A percentile compares a stretch with the other conserved stretches of the same genome.
Evolutionary conservation across 2,113 vertebrate species (phyloP).

Genomic region (Cnemophilus loriae): DNA sequence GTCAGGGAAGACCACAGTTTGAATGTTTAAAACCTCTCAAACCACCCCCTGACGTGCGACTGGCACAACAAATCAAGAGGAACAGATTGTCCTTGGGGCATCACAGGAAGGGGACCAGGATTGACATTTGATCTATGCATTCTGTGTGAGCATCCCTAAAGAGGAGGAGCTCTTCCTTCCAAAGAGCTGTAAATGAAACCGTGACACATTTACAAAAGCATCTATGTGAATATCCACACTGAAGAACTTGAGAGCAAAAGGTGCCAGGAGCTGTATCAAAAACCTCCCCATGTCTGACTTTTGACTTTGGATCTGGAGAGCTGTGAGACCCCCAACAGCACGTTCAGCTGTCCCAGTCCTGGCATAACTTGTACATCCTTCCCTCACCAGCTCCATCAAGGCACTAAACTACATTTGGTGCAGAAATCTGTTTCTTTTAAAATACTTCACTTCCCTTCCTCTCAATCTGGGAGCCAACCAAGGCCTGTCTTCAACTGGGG

Average conservation of each 20-base stretch:
- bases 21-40: not conserved
- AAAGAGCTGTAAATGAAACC: not conserved
- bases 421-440: not conserved
- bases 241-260: not conserved
- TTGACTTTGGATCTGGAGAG: not conserved
- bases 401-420: not conserved
- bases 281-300: not conserved
- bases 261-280: not conserved
- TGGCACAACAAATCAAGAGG: not conserved
- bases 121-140: not conserved
- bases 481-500: fast-evolving
- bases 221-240: not conserved
- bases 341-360: not conserved
- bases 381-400: not conserved
- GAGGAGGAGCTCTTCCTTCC: not conserved
- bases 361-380: not conserved
- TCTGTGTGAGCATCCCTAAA: not conserved
- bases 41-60: not conserved
- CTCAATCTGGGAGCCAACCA: not conserved
- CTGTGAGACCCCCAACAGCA: not conserved
- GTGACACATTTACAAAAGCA: not conserved
- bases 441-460: not conserved
- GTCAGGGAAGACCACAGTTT: not conserved
- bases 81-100: not conserved
- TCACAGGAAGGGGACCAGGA: not conserved